Conservation (phyloP, 2,888 invertebrate species). For the Campoletis raptor region DNA sequence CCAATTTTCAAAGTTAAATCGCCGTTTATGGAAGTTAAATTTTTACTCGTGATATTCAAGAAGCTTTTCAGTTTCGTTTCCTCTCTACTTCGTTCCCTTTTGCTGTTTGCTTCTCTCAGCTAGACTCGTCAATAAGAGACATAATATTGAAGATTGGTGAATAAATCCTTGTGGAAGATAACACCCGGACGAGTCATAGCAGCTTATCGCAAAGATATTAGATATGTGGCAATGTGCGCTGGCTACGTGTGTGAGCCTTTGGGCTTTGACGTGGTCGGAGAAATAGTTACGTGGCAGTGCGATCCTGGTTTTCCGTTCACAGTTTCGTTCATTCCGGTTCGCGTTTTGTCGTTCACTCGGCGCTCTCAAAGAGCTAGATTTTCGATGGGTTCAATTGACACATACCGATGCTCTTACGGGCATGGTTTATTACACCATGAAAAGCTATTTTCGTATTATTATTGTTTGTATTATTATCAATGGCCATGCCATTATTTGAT, state of each 20-base stretch:
- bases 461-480: background rate
- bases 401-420: background rate
- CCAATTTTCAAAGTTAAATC: background rate
- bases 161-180: conserved; percentile 15
- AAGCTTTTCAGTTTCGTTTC: background rate
- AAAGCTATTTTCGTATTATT: background rate
- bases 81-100: background rate
- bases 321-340: conserved; percentile 12
- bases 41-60: background rate
- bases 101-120: background rate
- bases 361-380: conserved; percentile 37
- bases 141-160: conserved; percentile 12
- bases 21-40: background rate
- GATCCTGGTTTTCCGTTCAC: conserved; percentile 42
- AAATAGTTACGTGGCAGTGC: conserved; percentile 5
- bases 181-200: background rate
- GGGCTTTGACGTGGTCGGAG: conserved; percentile 21
- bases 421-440: background rate
- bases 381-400: background rate
- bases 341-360: conserved; percentile 25
- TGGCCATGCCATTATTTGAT: background rate
- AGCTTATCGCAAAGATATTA: conserved; percentile 22
- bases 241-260: background rate
- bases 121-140: conserved; percentile 1
- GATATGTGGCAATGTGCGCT: conserved; percentile 6